Percentiles rank a stretch among this genome's conserved stretches.
phyloP scores from a whole-genome alignment of 2,797 vertebrate genomes.

The Hippocampus kuda region DNA sequence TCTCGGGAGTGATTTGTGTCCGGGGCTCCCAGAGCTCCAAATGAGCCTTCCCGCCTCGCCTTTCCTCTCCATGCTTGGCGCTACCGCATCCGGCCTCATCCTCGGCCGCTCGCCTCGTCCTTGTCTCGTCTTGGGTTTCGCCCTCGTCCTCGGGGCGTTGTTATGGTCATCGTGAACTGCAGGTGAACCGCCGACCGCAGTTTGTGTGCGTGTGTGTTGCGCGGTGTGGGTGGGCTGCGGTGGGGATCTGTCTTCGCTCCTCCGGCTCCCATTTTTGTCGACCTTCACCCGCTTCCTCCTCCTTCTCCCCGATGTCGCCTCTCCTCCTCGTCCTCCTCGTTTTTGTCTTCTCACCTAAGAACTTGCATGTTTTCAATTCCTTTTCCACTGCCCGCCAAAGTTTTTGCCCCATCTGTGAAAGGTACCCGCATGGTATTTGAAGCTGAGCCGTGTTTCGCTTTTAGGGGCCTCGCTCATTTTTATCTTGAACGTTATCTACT shows the following conservation, averaged over 20 bases:
- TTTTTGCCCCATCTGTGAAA: not conserved
- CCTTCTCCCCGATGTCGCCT: slow-evolving; percentile 5
- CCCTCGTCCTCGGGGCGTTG: slow-evolving; percentile 31
- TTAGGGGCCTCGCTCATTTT: not conserved
- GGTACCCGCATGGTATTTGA: too few relatives aligned
- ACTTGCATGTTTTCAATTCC: not conserved
- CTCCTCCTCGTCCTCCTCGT: not conserved
- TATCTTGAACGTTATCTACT: not conserved
- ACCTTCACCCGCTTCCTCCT: slow-evolving; percentile 10
- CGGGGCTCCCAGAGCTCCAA: slow-evolving; percentile 35
- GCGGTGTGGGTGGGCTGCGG: slow-evolving; percentile 42
- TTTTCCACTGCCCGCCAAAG: not conserved
- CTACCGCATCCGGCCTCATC: slow-evolving; percentile 6
- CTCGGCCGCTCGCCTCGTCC: slow-evolving; percentile 9
- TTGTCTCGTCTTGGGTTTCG: slow-evolving; percentile 7
- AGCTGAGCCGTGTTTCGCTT: too few relatives aligned
- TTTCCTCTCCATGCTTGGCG: slow-evolving; percentile 15
- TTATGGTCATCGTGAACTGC: slow-evolving; percentile 50
- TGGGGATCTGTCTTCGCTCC: slow-evolving; percentile 25
- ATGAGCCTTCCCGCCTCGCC: slow-evolving; percentile 36
- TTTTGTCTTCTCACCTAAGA: not conserved
- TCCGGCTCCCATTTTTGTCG: slow-evolving; percentile 28
- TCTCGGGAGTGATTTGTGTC: slow-evolving; percentile 30
- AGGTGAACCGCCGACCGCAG: slow-evolving; percentile 52
- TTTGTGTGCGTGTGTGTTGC: slow-evolving; percentile 6